These are phyloP conservation scores for Bothrops jararaca DNA, from an alignment of 2,113 vertebrate genomes.

Conservation along the genomic window DNA sequence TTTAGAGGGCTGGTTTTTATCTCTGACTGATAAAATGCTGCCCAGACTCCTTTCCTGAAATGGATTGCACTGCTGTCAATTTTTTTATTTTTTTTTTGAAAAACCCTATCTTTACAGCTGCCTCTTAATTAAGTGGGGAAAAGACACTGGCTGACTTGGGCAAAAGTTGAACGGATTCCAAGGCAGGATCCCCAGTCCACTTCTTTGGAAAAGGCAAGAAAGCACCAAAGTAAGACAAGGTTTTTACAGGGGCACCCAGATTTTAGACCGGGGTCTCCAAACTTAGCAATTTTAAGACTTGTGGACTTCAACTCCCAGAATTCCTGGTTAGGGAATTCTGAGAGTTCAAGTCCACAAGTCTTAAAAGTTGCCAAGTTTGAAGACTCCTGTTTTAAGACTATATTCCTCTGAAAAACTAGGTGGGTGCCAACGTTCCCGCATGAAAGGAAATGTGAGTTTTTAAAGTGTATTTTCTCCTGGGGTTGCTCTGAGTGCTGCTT, in stretches of 20 bases:
- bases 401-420: neutral
- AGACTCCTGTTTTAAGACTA: neutral
- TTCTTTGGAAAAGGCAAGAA: neutral
- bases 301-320: neutral
- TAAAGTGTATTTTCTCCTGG: neutral
- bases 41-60: neutral
- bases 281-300: neutral
- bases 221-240: neutral
- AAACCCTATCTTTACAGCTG: neutral
- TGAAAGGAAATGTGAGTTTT: neutral
- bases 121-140: neutral
- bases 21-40: neutral
- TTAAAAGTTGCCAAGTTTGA: neutral
- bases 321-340: neutral
- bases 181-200: neutral
- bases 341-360: neutral
- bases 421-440: neutral
- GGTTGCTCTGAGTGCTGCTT: neutral
- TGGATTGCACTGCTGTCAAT: neutral
- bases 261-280: neutral
- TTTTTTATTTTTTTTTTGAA: no score
- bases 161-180: neutral
- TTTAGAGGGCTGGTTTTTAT: neutral
- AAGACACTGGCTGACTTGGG: no score
- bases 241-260: neutral